Base-by-base conservation (phyloP, 2,888 invertebrate genomes). In the Auanema freiburgensis region DNA sequence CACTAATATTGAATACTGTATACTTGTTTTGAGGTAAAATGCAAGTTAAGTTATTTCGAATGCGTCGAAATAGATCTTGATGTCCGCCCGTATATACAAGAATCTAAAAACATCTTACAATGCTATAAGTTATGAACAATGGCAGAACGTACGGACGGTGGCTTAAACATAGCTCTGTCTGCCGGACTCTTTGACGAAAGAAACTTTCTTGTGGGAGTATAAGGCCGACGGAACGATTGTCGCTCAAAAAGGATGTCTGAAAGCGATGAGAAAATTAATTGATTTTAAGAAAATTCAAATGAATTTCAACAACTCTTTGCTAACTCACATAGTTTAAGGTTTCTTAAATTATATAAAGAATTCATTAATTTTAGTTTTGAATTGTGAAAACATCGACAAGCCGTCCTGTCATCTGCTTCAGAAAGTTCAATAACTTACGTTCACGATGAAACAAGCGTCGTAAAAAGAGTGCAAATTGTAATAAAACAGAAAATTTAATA, bases 61-160 rank as follows among this genome's bases (percentile, higher is more conserved):
- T 79, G 11, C 71, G 55, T 14, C 56, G 54, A 60, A 74, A 81
- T 8, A 78, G 67, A 3, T 68, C 68, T 4, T 49, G 18, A 21
- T 74, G 65, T 14, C 75, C 77, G 23, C 72, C 80, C 1, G 80
- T 77, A 62, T 79, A 81, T 10, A 81, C 77, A 16, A 81, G 66
- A 43, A 80, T 66, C 77, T 79, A 60, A 23, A 62, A 42, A 42
- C n/a, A n/a, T n/a, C n/a, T n/a, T n/a, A n/a, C n/a, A 33, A n/a
- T 40, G n/a, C 10, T 1, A 8, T n/a, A 14, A n/a, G 16, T 21
- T 5, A 33, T 33, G 33, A 33, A 33, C 8, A 41, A 58, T 54
- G 11, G 33, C 14, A 40, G 41, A 51, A 64, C 62, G 67, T 42
- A 77, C 76, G 14, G 76, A 71, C 23, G 72, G 74, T 8, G 74